Base-by-base conservation (phyloP, 1,140 invertebrate species). In the Elysia chlorotica region DNA sequence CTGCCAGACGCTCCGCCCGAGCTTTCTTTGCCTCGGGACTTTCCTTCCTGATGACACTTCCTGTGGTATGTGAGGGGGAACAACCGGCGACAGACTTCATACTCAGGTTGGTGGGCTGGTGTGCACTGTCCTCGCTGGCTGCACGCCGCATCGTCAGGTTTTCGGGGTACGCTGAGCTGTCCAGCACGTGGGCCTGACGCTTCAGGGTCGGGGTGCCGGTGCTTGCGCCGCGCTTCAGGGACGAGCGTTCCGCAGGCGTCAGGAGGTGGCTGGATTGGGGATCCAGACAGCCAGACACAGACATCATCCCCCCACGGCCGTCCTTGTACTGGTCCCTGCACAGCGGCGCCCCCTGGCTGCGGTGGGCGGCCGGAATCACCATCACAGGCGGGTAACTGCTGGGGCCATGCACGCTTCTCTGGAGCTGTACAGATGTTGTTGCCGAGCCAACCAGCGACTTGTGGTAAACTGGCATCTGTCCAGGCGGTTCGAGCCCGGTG, bases 161-260 rank as follows among this genome's bases (percentile, higher is more conserved):
- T 28, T 71, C 69, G 25, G 69, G 69, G 21, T 67, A 71, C 37
- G 59, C 66, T 10, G 38, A 38, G 1, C 21, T 36, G 14, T 72
- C 69, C 10, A 72, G 21, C 6, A 76, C 74, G 38, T 70, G 66
- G 31, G 71, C 65, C 37, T 73, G 74, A 6, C 74, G 53, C 53
- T 73, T 73, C 14, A 73, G 63, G 0, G 65, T 62, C 2, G 74
- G 74, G 2, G 71, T 76, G 17, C 71, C 74, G 23, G 71, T 76
- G 59, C 70, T 73, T 6, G 65, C 73, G 5, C 68, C 74, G 28
- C 74, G 56, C 33, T 76, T 76, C 37, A 76, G 71, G 17, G 53
- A 21, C 19, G 53, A 14, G 1, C 41, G 17, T 4, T 59, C 69
- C 36, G 61, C 57, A 5, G 59, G 14, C 21, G 63, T 10, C 37